Conservation (phyloP, 2,888 invertebrate genomes). For the Troglohyphantes excavatus region DNA sequence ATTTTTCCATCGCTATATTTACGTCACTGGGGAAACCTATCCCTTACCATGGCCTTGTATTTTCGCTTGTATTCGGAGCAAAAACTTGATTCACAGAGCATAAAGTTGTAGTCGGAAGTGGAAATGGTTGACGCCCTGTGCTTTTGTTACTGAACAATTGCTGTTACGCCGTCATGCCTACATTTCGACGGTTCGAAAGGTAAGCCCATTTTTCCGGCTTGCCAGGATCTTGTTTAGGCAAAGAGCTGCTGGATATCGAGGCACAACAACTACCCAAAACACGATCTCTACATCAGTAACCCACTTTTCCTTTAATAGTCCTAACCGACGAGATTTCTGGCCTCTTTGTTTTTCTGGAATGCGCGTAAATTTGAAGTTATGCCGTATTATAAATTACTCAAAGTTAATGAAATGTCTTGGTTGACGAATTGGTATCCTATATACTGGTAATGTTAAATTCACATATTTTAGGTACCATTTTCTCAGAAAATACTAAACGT, state of each 20-base stretch:
- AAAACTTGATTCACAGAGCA: conserved; percentile 34
- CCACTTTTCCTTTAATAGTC: neutral
- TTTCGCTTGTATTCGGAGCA: conserved; percentile 1
- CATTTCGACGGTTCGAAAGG: conserved; percentile 38
- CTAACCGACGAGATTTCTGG: neutral
- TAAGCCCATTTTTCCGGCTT: conserved; percentile 52
- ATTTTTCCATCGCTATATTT: no score
- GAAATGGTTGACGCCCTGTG: conserved; percentile 58
- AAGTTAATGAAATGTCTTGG: neutral
- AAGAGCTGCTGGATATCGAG: neutral
- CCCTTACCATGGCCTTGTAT: conserved; percentile 6
- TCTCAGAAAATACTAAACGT: no score
- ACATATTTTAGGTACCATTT: no score
- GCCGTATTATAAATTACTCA: neutral
- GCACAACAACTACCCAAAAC: neutral
- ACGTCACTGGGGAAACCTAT: neutral
- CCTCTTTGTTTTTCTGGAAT: neutral
- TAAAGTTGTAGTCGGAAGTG: conserved; percentile 54
- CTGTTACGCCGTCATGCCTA: conserved; percentile 43
- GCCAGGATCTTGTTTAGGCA: neutral
- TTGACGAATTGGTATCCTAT: no score
- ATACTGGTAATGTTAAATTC: no score
- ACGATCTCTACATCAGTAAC: neutral
- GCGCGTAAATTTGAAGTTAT: neutral
- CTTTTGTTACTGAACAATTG: conserved; percentile 69